Conservation (phyloP, 2,113 vertebrate species). For the Zosterops lateralis region DNA sequence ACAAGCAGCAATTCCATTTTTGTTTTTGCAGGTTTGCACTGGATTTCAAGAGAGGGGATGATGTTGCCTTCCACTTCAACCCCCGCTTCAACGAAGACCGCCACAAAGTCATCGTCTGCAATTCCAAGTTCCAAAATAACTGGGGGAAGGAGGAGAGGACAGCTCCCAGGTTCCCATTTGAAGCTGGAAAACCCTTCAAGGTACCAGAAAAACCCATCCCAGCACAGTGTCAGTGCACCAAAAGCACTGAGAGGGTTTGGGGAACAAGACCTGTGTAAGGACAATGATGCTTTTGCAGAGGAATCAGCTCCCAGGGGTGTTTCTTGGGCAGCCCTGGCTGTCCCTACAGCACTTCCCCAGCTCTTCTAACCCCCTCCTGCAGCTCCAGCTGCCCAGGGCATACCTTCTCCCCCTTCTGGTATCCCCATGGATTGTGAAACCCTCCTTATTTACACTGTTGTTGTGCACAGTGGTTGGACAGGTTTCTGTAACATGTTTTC, state of each 20-base stretch:
- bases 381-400: not conserved
- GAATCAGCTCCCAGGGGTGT: not conserved
- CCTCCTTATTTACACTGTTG: not conserved
- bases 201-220: not conserved
- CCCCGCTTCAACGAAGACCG: slow-evolving; percentile 71
- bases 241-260: not conserved
- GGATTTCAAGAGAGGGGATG: slow-evolving; percentile 70
- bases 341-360: not conserved
- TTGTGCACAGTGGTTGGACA: not conserved
- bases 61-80: slow-evolving; percentile 76
- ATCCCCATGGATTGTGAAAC: not conserved
- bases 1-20: fast-evolving
- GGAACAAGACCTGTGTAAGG: too few species aligned
- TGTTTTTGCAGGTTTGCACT: slow-evolving; percentile 53
- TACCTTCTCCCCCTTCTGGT: not conserved
- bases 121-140: slow-evolving; percentile 10
- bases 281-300: not conserved
- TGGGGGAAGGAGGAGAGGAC: slow-evolving; percentile 76
- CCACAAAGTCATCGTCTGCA: slow-evolving; percentile 69
- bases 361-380: not conserved
- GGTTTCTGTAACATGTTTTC: not conserved
- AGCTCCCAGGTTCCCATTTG: slow-evolving; percentile 68
- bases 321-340: not conserved
- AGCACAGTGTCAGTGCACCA: not conserved
- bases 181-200: slow-evolving; percentile 71